Evolutionary conservation across 2,113 vertebrate species (phyloP).

Genomic region (Sapajus apella): DNA sequence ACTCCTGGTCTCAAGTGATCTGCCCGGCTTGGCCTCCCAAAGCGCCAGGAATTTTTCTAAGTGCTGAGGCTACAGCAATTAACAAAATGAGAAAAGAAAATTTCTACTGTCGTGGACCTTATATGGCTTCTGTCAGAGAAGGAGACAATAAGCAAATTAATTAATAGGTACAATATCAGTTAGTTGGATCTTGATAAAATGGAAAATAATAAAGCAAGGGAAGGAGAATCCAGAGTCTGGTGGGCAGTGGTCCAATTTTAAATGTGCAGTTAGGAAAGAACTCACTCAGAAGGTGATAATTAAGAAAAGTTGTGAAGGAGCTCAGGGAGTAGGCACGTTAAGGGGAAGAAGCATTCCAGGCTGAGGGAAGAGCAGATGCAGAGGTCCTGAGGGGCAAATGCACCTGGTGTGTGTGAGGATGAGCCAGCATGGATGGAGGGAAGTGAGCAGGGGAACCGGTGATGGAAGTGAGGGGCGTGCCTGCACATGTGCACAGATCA

Average conservation of each 20-base stretch:
- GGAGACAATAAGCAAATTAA: background rate
- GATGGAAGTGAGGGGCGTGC: background rate
- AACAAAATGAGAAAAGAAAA: background rate
- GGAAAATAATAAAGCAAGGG: background rate
- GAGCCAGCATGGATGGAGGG: background rate
- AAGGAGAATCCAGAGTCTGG: background rate
- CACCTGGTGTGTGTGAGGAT: background rate
- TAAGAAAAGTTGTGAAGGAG: background rate
- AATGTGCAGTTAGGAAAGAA: background rate
- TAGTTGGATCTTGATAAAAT: background rate
- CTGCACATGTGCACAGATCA: background rate
- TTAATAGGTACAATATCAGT: background rate
- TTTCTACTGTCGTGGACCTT: background rate
- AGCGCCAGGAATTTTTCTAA: background rate
- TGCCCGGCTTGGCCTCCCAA: no score
- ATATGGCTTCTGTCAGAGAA: background rate
- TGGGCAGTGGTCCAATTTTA: background rate
- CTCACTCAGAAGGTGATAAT: background rate
- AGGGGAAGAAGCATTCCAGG: background rate
- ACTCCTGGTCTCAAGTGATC: no score
- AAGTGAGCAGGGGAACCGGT: background rate
- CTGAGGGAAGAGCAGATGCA: background rate
- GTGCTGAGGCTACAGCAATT: background rate
- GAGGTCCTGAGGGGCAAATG: background rate
- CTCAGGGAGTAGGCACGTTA: background rate